These are phyloP conservation scores for Leucophenga varia DNA, from an alignment of 1,140 invertebrate genomes.

Conservation along the genomic window DNA sequence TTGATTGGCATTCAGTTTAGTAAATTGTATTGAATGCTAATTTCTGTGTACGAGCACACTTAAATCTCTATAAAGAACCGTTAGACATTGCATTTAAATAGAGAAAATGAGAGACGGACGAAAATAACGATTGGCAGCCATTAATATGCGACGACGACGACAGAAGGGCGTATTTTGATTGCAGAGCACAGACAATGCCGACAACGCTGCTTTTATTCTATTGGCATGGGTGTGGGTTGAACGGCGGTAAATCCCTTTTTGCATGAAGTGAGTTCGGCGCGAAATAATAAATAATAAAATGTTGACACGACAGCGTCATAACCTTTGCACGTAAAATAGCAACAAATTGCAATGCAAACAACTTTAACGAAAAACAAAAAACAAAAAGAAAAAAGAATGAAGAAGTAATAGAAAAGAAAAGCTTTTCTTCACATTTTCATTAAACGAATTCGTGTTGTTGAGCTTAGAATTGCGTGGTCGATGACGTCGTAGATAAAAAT, in stretches of 20 bases:
- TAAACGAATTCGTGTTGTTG: no score
- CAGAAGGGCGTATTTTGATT: conserved; percentile 22
- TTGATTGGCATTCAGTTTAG: conserved; percentile 37
- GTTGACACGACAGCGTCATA: conserved; percentile 56
- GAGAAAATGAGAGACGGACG: conserved; percentile 5
- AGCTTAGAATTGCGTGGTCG: conserved; percentile 7
- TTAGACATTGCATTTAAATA: conserved; percentile 14
- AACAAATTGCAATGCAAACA: background rate
- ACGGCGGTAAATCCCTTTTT: conserved; percentile 45
- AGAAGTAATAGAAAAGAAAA: no score
- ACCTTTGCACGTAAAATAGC: conserved; percentile 54
- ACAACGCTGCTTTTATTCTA: conserved; percentile 2
- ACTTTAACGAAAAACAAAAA: background rate
- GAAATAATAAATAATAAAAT: conserved; percentile 54
- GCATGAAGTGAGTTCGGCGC: background rate
- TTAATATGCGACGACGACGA: conserved; percentile 53
- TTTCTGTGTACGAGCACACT: conserved; percentile 29
- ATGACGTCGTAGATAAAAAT: background rate
- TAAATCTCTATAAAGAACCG: conserved; percentile 37
- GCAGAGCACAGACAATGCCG: background rate
- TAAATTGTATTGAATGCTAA: conserved; percentile 49
- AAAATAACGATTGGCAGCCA: conserved; percentile 47
- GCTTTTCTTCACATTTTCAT: no score
- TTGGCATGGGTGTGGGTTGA: conserved; percentile 44
- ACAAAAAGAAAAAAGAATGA: background rate